Conservation (phyloP, 2,888 invertebrate genomes). For the Uloborus plumipes region DNA sequence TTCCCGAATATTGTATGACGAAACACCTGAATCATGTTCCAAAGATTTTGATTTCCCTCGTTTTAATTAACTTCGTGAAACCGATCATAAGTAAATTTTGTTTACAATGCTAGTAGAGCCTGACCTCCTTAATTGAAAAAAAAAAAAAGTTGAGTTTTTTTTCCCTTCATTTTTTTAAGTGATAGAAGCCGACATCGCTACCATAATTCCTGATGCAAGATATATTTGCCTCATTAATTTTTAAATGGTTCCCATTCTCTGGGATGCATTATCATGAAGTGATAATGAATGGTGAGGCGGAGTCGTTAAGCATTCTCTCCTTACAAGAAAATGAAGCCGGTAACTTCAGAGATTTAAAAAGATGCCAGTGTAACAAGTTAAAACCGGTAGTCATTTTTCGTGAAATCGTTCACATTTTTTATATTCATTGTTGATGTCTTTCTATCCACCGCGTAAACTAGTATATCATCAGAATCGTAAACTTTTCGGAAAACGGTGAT, state of each 20-base stretch:
- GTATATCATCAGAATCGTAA: no score
- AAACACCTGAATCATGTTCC: slow-evolving; percentile 12
- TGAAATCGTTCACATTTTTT: no score
- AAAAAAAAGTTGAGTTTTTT: background rate
- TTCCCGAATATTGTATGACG: slow-evolving; percentile 31
- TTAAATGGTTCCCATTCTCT: slow-evolving; percentile 40
- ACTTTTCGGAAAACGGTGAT: no score
- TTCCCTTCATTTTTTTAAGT: background rate
- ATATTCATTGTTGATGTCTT: no score
- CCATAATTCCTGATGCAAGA: slow-evolving; percentile 42
- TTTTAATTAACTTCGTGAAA: slow-evolving; percentile 54
- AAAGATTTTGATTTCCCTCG: slow-evolving; percentile 24
- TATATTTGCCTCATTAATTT: slow-evolving; percentile 50
- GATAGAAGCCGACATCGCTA: slow-evolving; percentile 8
- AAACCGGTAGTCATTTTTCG: background rate
- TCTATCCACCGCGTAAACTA: no score
- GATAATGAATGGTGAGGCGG: slow-evolving; percentile 50
- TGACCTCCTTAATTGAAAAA: slow-evolving; percentile 44
- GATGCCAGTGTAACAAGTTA: slow-evolving; percentile 20
- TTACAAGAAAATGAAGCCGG: slow-evolving; percentile 43
- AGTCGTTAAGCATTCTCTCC: slow-evolving; percentile 37
- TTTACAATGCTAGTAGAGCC: slow-evolving; percentile 27
- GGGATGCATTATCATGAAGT: slow-evolving; percentile 40
- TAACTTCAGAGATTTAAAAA: slow-evolving; percentile 41
- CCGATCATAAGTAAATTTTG: slow-evolving; percentile 40